Conservation (phyloP, 2,888 invertebrate genomes). For the Cataglyphis altisquamis region DNA sequence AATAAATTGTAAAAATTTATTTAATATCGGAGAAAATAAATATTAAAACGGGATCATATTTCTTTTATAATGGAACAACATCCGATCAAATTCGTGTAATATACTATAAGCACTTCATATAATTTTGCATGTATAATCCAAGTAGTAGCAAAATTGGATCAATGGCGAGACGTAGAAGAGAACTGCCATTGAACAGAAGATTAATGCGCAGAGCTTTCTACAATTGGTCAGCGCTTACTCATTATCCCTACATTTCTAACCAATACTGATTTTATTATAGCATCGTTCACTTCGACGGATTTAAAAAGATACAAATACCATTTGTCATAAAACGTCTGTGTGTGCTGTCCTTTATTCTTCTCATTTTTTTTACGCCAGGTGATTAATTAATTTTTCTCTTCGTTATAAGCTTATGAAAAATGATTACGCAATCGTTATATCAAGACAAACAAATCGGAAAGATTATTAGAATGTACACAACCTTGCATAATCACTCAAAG, state of each 20-base stretch:
- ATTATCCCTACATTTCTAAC: conserved; percentile 20
- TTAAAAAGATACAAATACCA: conserved; percentile 74
- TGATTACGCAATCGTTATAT: conserved; percentile 4
- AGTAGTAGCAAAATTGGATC: conserved; percentile 38
- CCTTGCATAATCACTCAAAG: conserved; percentile 18
- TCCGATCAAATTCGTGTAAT: conserved; percentile 34
- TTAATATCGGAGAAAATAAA: conserved; percentile 53
- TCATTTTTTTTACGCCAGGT: not conserved
- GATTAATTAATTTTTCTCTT: conserved; percentile 34
- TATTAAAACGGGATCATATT: conserved; percentile 51
- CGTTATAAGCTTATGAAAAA: not conserved
- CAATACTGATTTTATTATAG: conserved; percentile 72
- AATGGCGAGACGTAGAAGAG: conserved; percentile 49
- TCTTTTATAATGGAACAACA: conserved; percentile 53
- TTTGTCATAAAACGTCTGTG: conserved; percentile 61
- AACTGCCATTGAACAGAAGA: conserved; percentile 65
- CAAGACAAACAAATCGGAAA: not conserved
- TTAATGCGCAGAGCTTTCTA: conserved; percentile 75
- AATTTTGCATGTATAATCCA: conserved; percentile 14
- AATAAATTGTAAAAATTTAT: conserved; percentile 50
- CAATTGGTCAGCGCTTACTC: conserved; percentile 72
- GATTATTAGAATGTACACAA: not conserved
- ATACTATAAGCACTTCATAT: conserved; percentile 6
- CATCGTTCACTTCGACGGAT: conserved; percentile 64
- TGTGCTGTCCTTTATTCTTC: conserved; percentile 33